A percentile compares a stretch with the other conserved stretches of the same genome.
Conservation (phyloP, 2,888 invertebrate species). For the Anticlea derivata region DNA sequence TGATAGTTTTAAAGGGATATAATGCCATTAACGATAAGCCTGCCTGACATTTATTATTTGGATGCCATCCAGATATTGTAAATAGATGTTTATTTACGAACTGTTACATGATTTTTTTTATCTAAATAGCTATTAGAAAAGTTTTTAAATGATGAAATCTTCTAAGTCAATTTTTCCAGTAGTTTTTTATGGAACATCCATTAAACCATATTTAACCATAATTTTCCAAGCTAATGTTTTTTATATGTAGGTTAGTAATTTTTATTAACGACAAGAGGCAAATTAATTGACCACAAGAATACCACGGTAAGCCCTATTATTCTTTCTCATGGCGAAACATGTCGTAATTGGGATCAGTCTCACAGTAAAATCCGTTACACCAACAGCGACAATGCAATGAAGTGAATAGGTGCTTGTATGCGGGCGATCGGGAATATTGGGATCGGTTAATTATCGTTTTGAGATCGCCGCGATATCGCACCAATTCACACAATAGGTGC, state of each 20-base stretch:
- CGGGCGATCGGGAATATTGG: slow-evolving; percentile 48
- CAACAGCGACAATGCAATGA: slow-evolving; percentile 41
- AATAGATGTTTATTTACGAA: slow-evolving; percentile 39
- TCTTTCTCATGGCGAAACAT: slow-evolving; percentile 17
- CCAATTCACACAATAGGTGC: slow-evolving; percentile 19
- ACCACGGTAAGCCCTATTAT: background rate
- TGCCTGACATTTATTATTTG: slow-evolving; percentile 45
- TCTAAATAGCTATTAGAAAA: slow-evolving; percentile 29
- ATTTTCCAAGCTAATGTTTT: too few relatives aligned
- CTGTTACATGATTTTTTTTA: slow-evolving; percentile 26
- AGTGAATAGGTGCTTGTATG: slow-evolving; percentile 49
- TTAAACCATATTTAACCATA: too few relatives aligned
- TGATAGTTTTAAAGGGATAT: slow-evolving; percentile 53
- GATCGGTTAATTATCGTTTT: slow-evolving; percentile 48
- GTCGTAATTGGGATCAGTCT: slow-evolving; percentile 40
- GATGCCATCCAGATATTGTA: slow-evolving; percentile 36
- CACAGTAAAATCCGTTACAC: slow-evolving; percentile 46
- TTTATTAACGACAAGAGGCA: too few relatives aligned
- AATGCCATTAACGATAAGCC: slow-evolving; percentile 49
- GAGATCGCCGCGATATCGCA: slow-evolving; percentile 38
- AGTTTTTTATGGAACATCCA: too few relatives aligned
- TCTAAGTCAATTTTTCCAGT: too few relatives aligned
- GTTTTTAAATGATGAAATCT: background rate
- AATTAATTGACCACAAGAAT: too few relatives aligned
- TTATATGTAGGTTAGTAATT: too few relatives aligned